A percentile compares a stretch with the other conserved stretches of the same genome.
Conservation (phyloP, 37 sponge, comb jelly and placozoan species). For the Chondrilla cf. caribensis region DNA sequence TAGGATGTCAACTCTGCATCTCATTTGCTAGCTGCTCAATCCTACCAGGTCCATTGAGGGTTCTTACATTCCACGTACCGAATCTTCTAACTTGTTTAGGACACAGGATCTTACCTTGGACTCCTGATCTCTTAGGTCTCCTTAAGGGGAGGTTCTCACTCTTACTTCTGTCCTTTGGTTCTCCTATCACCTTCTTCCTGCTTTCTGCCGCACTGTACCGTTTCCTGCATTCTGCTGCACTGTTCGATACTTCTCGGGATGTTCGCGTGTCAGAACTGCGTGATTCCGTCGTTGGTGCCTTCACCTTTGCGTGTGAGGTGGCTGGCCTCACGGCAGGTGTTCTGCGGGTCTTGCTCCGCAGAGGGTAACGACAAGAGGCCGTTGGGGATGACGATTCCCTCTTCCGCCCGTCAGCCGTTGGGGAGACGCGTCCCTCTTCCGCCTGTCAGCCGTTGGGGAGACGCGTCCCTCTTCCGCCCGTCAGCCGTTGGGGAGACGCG, state of each 20-base stretch:
- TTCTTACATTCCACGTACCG: conserved; percentile 25
- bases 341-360: not conserved
- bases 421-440: conserved; percentile 27
- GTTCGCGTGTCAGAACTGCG: not conserved
- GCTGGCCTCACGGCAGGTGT: conserved; percentile 21
- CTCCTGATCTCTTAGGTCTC: conserved; percentile 8
- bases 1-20: conserved; percentile 9
- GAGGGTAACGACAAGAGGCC: conserved; percentile 20
- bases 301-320: conserved; percentile 22
- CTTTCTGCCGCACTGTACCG: not conserved
- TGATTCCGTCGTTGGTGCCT: conserved; percentile 7
- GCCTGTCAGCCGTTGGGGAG: not conserved
- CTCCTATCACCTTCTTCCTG: not conserved
- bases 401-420: conserved; percentile 22
- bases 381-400: conserved; percentile 20
- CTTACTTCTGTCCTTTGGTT: conserved; percentile 17
- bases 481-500: too few species aligned
- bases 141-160: not conserved
- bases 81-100: not conserved
- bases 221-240: not conserved
- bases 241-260: not conserved
- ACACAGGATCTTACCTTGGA: not conserved
- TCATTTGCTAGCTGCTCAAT: conserved; percentile 9
- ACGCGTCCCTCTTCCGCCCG: too few species aligned
- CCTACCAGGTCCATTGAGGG: conserved; percentile 1